Evolutionary conservation across 23 tunicate genomes (phyloP), one percentile per base, ranked within the genome.

Genomic region (Styela clava): DNA sequence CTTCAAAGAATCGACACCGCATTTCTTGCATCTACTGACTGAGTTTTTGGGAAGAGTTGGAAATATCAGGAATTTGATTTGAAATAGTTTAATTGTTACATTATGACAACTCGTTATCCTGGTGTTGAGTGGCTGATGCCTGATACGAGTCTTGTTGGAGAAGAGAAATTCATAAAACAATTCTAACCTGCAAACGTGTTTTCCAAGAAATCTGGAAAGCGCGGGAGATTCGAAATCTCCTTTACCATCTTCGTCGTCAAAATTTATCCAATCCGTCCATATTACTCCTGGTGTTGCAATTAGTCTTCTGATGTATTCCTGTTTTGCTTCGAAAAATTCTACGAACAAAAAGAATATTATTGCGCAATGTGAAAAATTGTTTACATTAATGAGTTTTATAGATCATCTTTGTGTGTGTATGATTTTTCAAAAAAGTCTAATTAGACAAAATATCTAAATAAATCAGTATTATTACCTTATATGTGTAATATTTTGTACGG

Each of bases 241-340:
- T 30, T 22, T 68, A 1, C 78, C 80, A 2, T 24, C 35, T 32
- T 64, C 77, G 21, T 68, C 34, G 31, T 78, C 80, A 74, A 79
- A 62, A 34, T 78, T 78, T 29, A 88, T 69, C 88, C 88, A 88
- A 7, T 29, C 31, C 2, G 94, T 84, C 94, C 94, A 88, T 2
- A 18, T 30, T 25, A 44, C 24, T 18, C 63, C 27, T 31, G 68
- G 61, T 23, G 7, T 52, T 9, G n/a, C 27, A 7, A 7, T 26
- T 27, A 1, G 37, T 52, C 5, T 5, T 27, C 27, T 25, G 2
- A 36, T 44, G 7, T 33, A n/a, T 0, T 23, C 25, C 24, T 52
- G 1, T 12, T 52, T 64, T 24, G 28, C 33, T 16, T 35, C 81
- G 31, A 36, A 76, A 22, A 72, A 72, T 72, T 72, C 78, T 72